Evolutionary conservation across 2,113 vertebrate genomes (phyloP).

Genomic region (Trogon melanurus): DNA sequence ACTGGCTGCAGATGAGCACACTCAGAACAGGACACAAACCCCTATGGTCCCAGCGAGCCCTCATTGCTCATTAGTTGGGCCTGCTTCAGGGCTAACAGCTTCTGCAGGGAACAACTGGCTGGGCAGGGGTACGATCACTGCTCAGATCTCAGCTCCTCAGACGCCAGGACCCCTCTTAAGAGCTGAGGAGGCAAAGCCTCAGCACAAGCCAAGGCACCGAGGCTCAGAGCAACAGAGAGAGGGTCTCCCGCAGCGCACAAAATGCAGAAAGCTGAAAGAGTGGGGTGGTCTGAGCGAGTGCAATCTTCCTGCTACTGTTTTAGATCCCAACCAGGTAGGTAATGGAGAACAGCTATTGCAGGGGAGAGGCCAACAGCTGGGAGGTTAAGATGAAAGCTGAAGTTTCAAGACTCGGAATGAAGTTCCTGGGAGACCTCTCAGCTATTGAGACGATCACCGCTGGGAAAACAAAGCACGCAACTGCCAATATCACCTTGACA

Average conservation of each 20-base stretch:
- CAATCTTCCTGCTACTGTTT: background rate
- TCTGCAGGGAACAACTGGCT: background rate
- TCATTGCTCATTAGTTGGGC: background rate
- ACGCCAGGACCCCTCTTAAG: too few species aligned
- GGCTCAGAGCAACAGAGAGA: background rate
- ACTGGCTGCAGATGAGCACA: background rate
- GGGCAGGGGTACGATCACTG: accelerated
- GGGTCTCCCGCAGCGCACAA: background rate
- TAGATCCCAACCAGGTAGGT: background rate
- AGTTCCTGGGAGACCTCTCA: background rate
- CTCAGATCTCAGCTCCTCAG: background rate
- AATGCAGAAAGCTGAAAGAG: background rate
- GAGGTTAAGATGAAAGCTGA: background rate
- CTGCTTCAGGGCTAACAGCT: background rate
- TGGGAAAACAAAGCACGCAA: background rate
- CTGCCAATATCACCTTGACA: background rate
- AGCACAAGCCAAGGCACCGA: background rate
- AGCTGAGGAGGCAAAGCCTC: background rate
- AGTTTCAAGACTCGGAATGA: background rate
- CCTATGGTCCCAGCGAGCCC: background rate
- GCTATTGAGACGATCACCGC: background rate
- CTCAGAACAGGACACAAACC: background rate
- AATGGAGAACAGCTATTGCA: background rate
- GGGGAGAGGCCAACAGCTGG: background rate
- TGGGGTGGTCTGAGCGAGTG: background rate